These are phyloP conservation scores for Drosophila macrospina DNA, from an alignment of 2,888 invertebrate genomes.

Conservation along the genomic window DNA sequence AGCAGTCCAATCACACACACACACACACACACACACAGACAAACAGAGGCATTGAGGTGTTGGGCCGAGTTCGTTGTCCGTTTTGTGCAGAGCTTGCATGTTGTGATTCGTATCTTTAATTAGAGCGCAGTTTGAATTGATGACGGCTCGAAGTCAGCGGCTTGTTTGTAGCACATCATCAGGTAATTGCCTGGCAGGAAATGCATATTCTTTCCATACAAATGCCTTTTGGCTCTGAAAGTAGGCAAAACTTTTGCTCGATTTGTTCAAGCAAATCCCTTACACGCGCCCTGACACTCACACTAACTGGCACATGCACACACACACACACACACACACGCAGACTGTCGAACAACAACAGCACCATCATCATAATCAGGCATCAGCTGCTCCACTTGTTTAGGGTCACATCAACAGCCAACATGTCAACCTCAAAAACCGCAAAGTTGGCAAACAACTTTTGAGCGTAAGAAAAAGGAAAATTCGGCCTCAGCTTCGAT, in stretches of 20 bases:
- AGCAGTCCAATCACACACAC: constrained; percentile 33
- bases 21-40: constrained; percentile 1
- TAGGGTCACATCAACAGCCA: constrained; percentile 77
- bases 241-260: constrained; percentile 43
- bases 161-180: constrained; percentile 78
- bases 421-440: constrained; percentile 82
- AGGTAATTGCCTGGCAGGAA: constrained; percentile 80
- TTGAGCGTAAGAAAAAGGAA: constrained; percentile 49
- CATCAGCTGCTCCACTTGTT: constrained; percentile 72
- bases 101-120: constrained; percentile 77
- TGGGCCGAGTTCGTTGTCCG: constrained; percentile 71
- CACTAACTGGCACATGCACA: no score
- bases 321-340: not conserved
- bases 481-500: constrained; percentile 68
- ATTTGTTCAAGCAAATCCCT: constrained; percentile 42
- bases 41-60: not conserved
- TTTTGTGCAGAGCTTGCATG: constrained; percentile 64
- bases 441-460: constrained; percentile 80
- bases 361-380: constrained; percentile 68
- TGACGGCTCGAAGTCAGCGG: constrained; percentile 75
- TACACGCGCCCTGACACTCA: not conserved
- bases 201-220: constrained; percentile 70
- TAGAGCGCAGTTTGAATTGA: constrained; percentile 70
- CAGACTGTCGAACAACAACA: constrained; percentile 20
- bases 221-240: constrained; percentile 44